Base-by-base conservation (phyloP, 2,113 vertebrate species). In the Setophaga petechia region DNA sequence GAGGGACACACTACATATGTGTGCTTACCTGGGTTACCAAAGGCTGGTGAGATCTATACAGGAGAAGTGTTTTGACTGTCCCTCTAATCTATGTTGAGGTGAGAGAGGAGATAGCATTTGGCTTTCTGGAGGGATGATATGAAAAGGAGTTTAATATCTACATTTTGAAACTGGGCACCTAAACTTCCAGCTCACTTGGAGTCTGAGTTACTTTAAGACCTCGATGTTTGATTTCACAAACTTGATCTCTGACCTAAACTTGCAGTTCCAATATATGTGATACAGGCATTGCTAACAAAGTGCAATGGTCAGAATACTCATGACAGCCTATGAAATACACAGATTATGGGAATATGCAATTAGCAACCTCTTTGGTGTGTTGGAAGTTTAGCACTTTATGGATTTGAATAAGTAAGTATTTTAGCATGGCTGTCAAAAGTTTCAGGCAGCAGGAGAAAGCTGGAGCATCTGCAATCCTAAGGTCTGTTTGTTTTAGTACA, bases 41-140 rank as follows among this genome's bases (percentile, higher is more conserved):
- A 82, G 43, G 15, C 44, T 54, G 35, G 6, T 4, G 6, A 66
- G 28, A 35, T 54, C 9, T n/a, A 0, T 25, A 4, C 0, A 1
- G 27, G 10, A 51, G n/a, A 33, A 39, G 8, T 35, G 28, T 68
- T 85, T 63, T 59, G 28, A 12, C 22, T 46, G 41, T 66, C 14
- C 9, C 9, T 33, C 21, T 37, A 43, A 62, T 28, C 37, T 21
- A 10, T 24, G 15, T 54, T 65, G 39, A 61, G 63, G 27, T n/a
- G 37, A 69, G n/a, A 15, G 25, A 44, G 15, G 25, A 61, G 13
- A 9, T 57, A 44, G 41, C 8, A 3, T 80, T 58, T 73, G 11
- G 21, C 24, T 84, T 91, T 75, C 49, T 3, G 1, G 37, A 80
- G 55, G 37, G 17, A 15, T 73, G 44, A 21, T 27, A 33, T 73